These are phyloP conservation scores for Thaumatotibia leucotreta DNA, from an alignment of 1,140 invertebrate species.

Conservation along the genomic window DNA sequence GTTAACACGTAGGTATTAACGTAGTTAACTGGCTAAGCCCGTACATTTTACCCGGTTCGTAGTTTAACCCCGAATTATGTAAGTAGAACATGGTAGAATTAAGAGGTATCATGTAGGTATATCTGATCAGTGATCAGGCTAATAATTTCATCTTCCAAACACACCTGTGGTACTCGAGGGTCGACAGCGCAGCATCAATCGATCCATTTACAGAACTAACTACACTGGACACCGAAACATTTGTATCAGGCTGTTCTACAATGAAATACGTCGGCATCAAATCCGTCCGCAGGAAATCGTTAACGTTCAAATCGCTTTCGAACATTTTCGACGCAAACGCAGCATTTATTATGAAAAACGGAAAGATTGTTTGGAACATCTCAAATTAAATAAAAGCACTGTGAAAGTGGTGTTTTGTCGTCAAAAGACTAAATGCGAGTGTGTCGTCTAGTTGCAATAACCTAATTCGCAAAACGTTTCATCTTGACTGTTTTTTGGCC, in stretches of 20 bases:
- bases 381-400: neutral
- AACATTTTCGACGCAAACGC: conserved; percentile 22
- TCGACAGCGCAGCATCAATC: conserved; percentile 76
- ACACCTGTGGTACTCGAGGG: conserved; percentile 81
- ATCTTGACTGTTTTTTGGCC: neutral
- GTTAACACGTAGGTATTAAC: too few species aligned
- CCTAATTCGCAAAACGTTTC: neutral
- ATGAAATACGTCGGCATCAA: conserved; percentile 79
- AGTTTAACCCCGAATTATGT: too few species aligned
- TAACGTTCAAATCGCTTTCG: conserved; percentile 71
- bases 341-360: neutral
- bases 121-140: too few species aligned
- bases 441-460: neutral
- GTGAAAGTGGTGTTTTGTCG: neutral
- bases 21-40: too few species aligned
- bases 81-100: too few species aligned
- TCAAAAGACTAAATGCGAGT: neutral
- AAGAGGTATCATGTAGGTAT: too few species aligned
- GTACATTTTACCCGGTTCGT: too few species aligned
- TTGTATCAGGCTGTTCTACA: conserved; percentile 30
- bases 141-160: too few species aligned
- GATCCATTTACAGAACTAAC: conserved; percentile 67
- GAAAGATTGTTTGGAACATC: neutral
- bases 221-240: conserved; percentile 17
- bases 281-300: conserved; percentile 80